Conservation (phyloP, 2,888 invertebrate genomes). For the Troides aeacus region DNA sequence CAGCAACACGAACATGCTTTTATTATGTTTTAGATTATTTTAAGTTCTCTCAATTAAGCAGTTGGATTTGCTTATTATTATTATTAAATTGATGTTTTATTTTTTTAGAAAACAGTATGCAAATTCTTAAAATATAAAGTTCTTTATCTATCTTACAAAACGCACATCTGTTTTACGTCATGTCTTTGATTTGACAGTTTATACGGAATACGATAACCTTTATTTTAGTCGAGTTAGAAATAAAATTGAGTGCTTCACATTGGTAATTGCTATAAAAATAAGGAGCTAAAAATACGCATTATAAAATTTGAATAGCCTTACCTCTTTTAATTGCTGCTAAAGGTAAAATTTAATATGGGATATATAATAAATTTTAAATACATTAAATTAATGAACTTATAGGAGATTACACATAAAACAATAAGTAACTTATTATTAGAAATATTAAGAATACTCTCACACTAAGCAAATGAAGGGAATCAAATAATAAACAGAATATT, state of each 20-base stretch:
- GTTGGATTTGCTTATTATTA: too few species aligned
- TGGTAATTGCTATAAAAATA: too few species aligned
- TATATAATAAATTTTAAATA: background rate
- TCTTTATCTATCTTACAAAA: background rate
- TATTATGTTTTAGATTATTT: too few species aligned
- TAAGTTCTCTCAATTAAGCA: too few species aligned
- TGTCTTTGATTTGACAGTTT: constrained; percentile 8
- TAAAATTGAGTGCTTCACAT: background rate
- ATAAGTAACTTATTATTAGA: constrained; percentile 18
- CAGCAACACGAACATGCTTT: too few species aligned
- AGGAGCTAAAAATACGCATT: too few species aligned
- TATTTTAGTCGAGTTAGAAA: background rate
- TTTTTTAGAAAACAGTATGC: too few species aligned
- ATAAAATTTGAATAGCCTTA: background rate
- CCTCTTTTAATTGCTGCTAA: constrained; percentile 3
- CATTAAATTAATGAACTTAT: background rate
- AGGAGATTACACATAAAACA: constrained; percentile 2
- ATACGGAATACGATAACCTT: background rate
- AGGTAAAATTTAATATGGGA: constrained; percentile 8
- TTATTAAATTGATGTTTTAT: too few species aligned
- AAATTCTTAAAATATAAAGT: too few species aligned
- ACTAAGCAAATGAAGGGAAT: constrained; percentile 22
- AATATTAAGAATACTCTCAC: constrained; percentile 17
- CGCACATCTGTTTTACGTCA: background rate
- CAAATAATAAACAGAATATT: constrained; percentile 38